Conservation (phyloP, 2,797 vertebrate genomes). For the Pristis pectinata region DNA sequence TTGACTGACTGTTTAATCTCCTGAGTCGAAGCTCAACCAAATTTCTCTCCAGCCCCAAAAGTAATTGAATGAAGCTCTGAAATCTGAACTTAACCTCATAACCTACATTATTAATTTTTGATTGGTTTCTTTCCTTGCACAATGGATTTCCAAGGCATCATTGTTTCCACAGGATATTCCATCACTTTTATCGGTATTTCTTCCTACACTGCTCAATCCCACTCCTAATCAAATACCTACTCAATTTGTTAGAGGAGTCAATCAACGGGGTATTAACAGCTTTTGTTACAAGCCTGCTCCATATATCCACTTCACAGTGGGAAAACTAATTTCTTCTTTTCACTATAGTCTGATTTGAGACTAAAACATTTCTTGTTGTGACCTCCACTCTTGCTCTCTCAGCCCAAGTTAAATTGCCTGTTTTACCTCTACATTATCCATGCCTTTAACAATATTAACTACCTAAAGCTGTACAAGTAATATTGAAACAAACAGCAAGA, state of each 20-base stretch:
- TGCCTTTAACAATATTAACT: not conserved
- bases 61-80: constrained; percentile 11
- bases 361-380: not conserved
- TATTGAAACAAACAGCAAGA: too few relatives aligned
- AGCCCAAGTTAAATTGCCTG: not conserved
- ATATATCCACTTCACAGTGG: not conserved
- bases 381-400: not conserved
- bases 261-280: not conserved
- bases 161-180: not conserved
- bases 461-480: too few relatives aligned
- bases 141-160: not conserved
- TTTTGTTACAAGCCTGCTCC: not conserved
- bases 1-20: constrained; percentile 3
- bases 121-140: not conserved
- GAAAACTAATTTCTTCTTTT: not conserved
- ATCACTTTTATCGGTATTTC: not conserved
- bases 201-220: not conserved
- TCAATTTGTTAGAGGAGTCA: not conserved
- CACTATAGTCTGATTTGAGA: not conserved
- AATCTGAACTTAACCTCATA: constrained; percentile 1
- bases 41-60: not conserved
- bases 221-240: not conserved
- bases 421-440: not conserved
- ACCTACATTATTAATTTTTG: constrained; percentile 11
- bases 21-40: not conserved